Percentiles rank a stretch among this genome's conserved stretches.
These are phyloP conservation scores for Aplochiton taeniatus DNA, from an alignment of 2,797 vertebrate genomes.

Conservation along the genomic window DNA sequence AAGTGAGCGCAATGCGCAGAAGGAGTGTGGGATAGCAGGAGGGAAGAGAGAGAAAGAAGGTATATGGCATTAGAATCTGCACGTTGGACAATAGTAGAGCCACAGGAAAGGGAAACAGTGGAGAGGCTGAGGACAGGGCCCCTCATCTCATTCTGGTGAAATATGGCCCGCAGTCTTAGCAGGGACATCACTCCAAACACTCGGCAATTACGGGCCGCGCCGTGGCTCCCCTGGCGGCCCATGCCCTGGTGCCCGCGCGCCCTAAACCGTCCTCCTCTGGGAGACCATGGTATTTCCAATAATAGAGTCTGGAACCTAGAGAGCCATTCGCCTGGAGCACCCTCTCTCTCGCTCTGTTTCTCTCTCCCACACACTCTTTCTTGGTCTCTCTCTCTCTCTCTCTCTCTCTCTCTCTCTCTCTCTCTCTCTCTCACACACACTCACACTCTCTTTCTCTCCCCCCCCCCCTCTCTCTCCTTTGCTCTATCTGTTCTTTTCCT, in stretches of 20 bases:
- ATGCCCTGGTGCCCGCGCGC: slow-evolving; percentile 30
- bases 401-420: background rate
- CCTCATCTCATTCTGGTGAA: slow-evolving; percentile 48
- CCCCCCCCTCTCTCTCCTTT: background rate
- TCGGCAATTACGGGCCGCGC: slow-evolving; percentile 42
- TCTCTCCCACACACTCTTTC: background rate
- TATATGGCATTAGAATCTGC: background rate
- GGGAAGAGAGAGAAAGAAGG: background rate
- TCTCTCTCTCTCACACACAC: background rate
- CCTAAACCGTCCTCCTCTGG: slow-evolving; percentile 40
- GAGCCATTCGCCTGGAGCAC: slow-evolving; percentile 45
- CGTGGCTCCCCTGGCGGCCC: slow-evolving; percentile 21
- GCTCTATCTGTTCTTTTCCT: too few relatives aligned
- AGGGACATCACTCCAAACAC: slow-evolving; percentile 31
- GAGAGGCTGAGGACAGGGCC: slow-evolving; percentile 15
- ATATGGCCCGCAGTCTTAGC: slow-evolving; percentile 35
- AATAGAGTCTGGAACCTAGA: slow-evolving; percentile 53
- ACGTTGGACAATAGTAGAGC: too few relatives aligned
- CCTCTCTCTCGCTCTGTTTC: background rate
- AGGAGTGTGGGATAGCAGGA: too few relatives aligned
- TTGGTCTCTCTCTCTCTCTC: background rate
- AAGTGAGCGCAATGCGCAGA: background rate
- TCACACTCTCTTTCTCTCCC: background rate
- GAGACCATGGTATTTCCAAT: slow-evolving; percentile 60
- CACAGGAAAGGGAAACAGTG: too few relatives aligned